phyloP scores from a whole-genome alignment of 2,888 invertebrate genomes.

The Penaeus monodon region DNA sequence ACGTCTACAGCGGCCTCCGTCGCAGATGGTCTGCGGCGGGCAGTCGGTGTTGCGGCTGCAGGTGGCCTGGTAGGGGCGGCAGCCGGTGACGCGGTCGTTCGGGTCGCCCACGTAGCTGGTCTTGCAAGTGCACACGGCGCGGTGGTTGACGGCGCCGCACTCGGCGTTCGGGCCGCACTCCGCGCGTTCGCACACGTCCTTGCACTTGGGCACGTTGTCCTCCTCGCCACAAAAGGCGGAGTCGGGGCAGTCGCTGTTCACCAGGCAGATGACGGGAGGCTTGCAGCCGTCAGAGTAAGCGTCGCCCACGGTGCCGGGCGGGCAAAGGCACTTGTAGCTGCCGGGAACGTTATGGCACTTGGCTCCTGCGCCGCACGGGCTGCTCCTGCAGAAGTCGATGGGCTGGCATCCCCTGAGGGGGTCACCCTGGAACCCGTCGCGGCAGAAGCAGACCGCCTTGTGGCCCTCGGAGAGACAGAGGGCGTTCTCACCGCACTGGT shows the following conservation, averaged over 20 bases:
- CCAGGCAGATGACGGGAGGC: conserved; percentile 84
- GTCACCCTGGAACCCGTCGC: conserved; percentile 87
- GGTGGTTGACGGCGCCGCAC: conserved; percentile 82
- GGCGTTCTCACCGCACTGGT: conserved; percentile 87
- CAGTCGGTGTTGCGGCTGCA: conserved; percentile 89
- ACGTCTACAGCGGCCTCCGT: conserved; percentile 89
- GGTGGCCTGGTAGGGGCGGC: conserved; percentile 73
- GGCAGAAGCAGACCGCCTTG: conserved; percentile 83
- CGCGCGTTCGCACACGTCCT: conserved; percentile 82
- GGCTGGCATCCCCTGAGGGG: conserved; percentile 79
- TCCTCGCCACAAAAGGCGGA: conserved; percentile 82
- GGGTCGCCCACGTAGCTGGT: conserved; percentile 86
- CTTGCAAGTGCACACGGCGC: conserved; percentile 86
- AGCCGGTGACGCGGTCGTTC: conserved; percentile 74
- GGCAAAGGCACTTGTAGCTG: conserved; percentile 84
- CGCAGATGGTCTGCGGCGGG: conserved; percentile 81
- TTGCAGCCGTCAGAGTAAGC: conserved; percentile 87
- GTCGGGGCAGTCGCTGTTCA: conserved; percentile 83
- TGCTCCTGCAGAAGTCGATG: conserved; percentile 83
- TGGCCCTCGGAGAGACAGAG: conserved; percentile 88
- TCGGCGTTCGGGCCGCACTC: conserved; percentile 87
- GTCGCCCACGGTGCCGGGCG: conserved; percentile 84
- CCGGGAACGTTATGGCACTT: conserved; percentile 85
- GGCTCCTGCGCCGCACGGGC: conserved; percentile 85
- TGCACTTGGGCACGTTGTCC: conserved; percentile 83